Conservation (phyloP, 2,797 vertebrate species). For the Halcyon leucocephala region DNA sequence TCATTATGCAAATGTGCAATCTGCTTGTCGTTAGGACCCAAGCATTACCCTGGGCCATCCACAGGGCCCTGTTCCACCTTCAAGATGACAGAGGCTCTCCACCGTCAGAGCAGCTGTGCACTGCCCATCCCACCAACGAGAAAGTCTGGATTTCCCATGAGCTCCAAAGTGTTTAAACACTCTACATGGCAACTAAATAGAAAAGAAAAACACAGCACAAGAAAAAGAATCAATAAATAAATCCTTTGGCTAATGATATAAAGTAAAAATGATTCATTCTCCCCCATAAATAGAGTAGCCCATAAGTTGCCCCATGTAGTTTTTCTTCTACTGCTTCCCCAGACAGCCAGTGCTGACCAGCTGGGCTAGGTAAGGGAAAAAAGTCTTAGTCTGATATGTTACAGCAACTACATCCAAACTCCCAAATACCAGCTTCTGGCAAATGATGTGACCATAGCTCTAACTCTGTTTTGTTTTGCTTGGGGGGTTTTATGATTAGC, state of each 20-base stretch:
- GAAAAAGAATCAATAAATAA: neutral
- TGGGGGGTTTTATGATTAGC: neutral
- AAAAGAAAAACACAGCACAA: neutral
- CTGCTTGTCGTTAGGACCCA: neutral
- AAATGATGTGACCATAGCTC: neutral
- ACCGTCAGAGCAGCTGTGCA: neutral
- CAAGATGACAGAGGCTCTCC: neutral
- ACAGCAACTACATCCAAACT: neutral
- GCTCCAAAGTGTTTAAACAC: neutral
- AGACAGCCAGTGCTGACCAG: neutral
- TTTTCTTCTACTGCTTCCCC: neutral
- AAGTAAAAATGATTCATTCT: neutral
- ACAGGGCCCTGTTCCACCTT: neutral
- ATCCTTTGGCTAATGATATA: neutral
- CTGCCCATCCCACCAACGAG: neutral
- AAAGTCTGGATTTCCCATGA: neutral
- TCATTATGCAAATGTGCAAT: neutral
- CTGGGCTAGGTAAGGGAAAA: neutral
- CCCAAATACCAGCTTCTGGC: neutral
- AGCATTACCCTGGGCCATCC: neutral
- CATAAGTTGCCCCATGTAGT: neutral
- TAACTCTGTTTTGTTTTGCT: neutral
- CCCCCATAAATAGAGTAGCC: neutral
- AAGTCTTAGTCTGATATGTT: neutral
- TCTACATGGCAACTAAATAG: neutral